Evolutionary conservation across 2,888 invertebrate species (phyloP).

Genomic region (Bombylius discolor): DNA sequence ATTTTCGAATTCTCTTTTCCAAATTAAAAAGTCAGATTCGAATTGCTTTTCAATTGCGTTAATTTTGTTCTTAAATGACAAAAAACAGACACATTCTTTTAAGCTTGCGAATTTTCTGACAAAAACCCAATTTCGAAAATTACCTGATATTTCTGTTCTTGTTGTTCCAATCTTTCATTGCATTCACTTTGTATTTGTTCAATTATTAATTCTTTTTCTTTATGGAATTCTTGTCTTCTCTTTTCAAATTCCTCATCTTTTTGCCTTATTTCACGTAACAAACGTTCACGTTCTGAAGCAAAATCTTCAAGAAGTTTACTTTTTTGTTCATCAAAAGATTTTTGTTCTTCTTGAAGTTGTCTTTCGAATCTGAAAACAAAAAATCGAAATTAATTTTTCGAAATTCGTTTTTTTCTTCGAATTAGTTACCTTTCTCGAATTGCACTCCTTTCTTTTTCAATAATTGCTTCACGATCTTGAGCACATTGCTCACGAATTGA

Average conservation of each 20-base stretch:
- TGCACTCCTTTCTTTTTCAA: conserved; percentile 47
- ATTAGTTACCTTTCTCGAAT: conserved; percentile 40
- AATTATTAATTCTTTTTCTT: conserved; percentile 38
- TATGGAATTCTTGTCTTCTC: conserved; percentile 33
- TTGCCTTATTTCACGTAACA: conserved; percentile 35
- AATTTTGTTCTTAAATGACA: conserved; percentile 41
- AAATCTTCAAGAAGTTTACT: conserved; percentile 40
- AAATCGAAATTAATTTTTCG: not conserved
- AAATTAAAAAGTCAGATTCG: conserved; percentile 46
- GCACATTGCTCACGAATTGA: conserved; percentile 46
- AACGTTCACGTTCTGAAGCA: conserved; percentile 35
- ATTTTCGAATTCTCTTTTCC: conserved; percentile 45
- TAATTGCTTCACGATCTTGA: conserved; percentile 47
- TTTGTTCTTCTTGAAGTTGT: conserved; percentile 42
- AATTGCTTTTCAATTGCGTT: conserved; percentile 44
- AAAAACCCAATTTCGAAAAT: too few species aligned
- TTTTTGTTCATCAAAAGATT: conserved; percentile 42
- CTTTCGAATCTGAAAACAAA: conserved; percentile 37
- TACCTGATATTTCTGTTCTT: conserved; percentile 34
- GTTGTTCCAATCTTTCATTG: conserved; percentile 39
- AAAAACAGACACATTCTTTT: not conserved
- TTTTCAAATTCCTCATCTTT: conserved; percentile 35
- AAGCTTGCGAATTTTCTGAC: too few species aligned
- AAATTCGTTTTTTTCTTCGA: too few species aligned
- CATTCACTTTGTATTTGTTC: conserved; percentile 39